Percentiles rank a stretch among this genome's conserved stretches.
Conservation (phyloP, 2,797 vertebrate species). For the Enteromius anoplus region DNA sequence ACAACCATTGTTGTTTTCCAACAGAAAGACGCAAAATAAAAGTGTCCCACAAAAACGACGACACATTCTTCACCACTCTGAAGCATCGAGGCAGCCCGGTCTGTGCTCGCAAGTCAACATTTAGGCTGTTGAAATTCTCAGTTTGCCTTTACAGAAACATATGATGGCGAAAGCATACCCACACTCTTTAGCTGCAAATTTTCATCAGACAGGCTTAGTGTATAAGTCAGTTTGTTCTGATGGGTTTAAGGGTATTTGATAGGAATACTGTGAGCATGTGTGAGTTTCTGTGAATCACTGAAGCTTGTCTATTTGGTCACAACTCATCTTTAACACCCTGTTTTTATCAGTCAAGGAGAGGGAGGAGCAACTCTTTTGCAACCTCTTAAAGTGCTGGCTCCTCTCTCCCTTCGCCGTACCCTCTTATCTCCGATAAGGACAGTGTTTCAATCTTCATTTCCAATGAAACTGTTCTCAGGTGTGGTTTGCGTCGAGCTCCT, state of each 20-base stretch:
- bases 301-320: slow-evolving; percentile 47
- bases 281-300: slow-evolving; percentile 28
- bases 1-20: slow-evolving; percentile 29
- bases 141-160: slow-evolving; percentile 16
- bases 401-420: slow-evolving; percentile 10
- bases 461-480: slow-evolving; percentile 63
- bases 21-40: slow-evolving; percentile 33
- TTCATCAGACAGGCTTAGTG: slow-evolving; percentile 25
- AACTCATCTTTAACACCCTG: slow-evolving; percentile 34
- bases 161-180: slow-evolving; percentile 32
- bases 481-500: slow-evolving; percentile 80
- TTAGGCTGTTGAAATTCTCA: slow-evolving; percentile 11
- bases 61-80: slow-evolving; percentile 42
- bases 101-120: slow-evolving; percentile 9
- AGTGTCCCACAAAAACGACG: slow-evolving; percentile 38
- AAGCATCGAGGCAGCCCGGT: slow-evolving; percentile 36
- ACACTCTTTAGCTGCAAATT: slow-evolving; percentile 43
- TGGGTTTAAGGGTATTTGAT: slow-evolving; percentile 11
- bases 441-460: slow-evolving; percentile 53
- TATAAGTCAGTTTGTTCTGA: slow-evolving; percentile 32
- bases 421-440: slow-evolving; percentile 34
- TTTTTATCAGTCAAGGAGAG: slow-evolving; percentile 32
- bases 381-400: slow-evolving; percentile 20
- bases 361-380: slow-evolving; percentile 19
- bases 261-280: slow-evolving; percentile 24